Base-by-base conservation (phyloP, 64 coral and sea anemone species). In the Exaiptasia diaphana region DNA sequence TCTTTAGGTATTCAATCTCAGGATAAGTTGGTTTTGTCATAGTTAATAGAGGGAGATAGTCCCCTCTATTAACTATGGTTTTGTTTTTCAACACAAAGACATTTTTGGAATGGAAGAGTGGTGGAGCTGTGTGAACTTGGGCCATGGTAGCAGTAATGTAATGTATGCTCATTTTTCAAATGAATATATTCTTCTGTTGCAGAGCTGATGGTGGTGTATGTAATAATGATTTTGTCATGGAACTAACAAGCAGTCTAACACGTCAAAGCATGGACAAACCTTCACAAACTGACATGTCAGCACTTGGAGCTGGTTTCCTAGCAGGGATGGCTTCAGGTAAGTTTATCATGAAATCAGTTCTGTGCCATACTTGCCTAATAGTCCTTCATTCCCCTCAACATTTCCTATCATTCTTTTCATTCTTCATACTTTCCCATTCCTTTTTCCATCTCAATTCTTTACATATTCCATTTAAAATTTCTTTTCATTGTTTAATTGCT, bases 171-270 rank as follows among this genome's bases (percentile, higher is more conserved):
- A n/a, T n/a, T n/a, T n/a, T n/a, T n/a, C n/a, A n/a, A n/a, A n/a
- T n/a, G n/a, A n/a, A n/a, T 63, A 38, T 40, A 69, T 27, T 64
- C 73, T 41, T 15, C 58, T 45, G 58, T 90, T 75, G 0, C 63
- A 99, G 95, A 84, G 85, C 86, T 33, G 81, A 89, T 42, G 95
- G 95, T 25, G 95, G 95, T 13, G 90, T 99, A 4, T 81, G 90
- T 31, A 99, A 88, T 49, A 99, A 99, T 49, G 86, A 99, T 46
- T 99, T 99, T 53, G 85, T 99, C 12, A 85, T 99, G 90, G 89
- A 99, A 48, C 49, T 93, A 58, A 75, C 76, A 20, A 99, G 95
- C 61, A 90, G 90, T 41, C 42, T 99, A 6, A 93, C 85, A 4
- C 50, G 76, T 12, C 85, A 93, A 50, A 93, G 78, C 20, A 58